A percentile compares a stretch with the other conserved stretches of the same genome.
Conservation (phyloP, 2,113 vertebrate genomes). For the Gulo gulo region DNA sequence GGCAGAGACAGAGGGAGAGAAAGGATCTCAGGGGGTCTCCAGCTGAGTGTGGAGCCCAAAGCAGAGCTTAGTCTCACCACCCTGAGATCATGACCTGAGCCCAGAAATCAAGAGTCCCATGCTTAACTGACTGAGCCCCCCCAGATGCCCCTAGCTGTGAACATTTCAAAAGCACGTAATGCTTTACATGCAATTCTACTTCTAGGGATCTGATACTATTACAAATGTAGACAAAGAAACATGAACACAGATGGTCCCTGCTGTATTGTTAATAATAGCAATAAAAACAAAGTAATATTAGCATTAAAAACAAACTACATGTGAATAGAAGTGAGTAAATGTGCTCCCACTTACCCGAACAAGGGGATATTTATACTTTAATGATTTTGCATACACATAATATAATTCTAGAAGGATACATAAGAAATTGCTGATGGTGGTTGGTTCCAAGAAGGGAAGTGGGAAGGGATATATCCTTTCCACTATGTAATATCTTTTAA, state of each 20-base stretch:
- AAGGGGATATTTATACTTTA: neutral
- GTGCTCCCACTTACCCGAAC: neutral
- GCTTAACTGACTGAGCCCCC: neutral
- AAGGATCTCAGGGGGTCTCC: neutral
- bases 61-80: fast-evolving
- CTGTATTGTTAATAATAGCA: neutral
- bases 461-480: neutral
- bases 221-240: neutral
- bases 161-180: neutral
- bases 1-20: neutral
- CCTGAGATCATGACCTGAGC: neutral
- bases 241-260: neutral
- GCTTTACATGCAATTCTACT: neutral
- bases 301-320: neutral
- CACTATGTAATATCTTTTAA: neutral
- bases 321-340: neutral
- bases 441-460: neutral
- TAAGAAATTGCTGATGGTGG: neutral
- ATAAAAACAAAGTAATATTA: neutral
- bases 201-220: neutral
- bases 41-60: neutral
- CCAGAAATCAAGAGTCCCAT: neutral
- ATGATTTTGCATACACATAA: neutral
- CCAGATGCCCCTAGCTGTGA: neutral
- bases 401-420: neutral